Conservation (phyloP, 2,888 invertebrate genomes). For the Plagodis pulveraria region DNA sequence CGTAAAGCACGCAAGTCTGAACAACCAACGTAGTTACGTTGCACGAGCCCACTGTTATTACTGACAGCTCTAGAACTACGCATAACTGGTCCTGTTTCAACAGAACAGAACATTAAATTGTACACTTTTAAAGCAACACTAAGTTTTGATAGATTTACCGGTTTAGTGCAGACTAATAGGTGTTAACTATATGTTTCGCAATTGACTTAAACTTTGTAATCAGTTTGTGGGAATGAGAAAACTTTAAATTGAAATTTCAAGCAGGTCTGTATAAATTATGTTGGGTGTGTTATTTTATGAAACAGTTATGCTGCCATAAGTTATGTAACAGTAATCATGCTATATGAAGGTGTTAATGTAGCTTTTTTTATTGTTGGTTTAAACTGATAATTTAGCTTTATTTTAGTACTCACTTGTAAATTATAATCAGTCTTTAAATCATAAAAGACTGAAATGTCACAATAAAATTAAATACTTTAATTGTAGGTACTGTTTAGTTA, state of each 20-base stretch:
- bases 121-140: slow-evolving; percentile 56
- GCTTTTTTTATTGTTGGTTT: too few relatives aligned
- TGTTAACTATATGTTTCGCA: slow-evolving; percentile 33
- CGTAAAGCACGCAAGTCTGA: slow-evolving; percentile 67
- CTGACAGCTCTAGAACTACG: slow-evolving; percentile 56
- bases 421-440: too few relatives aligned
- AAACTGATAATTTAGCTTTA: too few relatives aligned
- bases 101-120: slow-evolving; percentile 46
- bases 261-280: not conserved
- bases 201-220: slow-evolving; percentile 26
- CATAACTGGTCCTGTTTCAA: slow-evolving; percentile 64
- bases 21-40: slow-evolving; percentile 59
- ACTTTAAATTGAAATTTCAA: slow-evolving; percentile 27
- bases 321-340: too few relatives aligned
- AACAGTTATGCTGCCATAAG: not conserved
- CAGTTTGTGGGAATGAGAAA: slow-evolving; percentile 31
- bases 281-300: not conserved
- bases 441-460: too few relatives aligned
- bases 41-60: slow-evolving; percentile 55
- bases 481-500: too few relatives aligned
- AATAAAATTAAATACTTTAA: too few relatives aligned
- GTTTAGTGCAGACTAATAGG: slow-evolving; percentile 44
- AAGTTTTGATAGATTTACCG: slow-evolving; percentile 53
- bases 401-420: too few relatives aligned
- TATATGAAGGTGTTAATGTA: too few relatives aligned